A percentile compares a stretch with the other conserved stretches of the same genome.
phyloP scores from a whole-genome alignment of 2,888 invertebrate genomes.

The Coelinius sp. region DNA sequence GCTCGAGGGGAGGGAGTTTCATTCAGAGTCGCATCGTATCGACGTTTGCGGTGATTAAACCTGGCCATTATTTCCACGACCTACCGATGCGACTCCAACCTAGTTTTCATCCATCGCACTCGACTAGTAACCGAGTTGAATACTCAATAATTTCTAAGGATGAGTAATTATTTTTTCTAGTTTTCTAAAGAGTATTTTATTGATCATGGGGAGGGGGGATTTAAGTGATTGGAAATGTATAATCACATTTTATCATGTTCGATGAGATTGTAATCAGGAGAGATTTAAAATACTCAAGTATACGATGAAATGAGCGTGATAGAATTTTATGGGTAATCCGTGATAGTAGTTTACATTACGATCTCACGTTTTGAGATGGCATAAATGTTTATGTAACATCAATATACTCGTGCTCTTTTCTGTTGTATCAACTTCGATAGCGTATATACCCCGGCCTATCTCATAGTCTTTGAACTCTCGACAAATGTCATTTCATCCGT shows the following conservation, averaged over 20 bases:
- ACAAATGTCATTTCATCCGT: conserved; percentile 1
- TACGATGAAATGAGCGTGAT: conserved; percentile 27
- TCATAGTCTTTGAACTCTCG: conserved; percentile 45
- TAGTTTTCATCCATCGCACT: conserved; percentile 36
- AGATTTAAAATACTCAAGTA: conserved; percentile 1
- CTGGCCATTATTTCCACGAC: conserved; percentile 47
- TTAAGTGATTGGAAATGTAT: too few relatives aligned
- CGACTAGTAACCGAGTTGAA: neutral
- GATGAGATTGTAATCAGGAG: neutral
- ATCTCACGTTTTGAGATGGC: conserved; percentile 27
- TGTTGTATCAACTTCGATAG: conserved; percentile 13
- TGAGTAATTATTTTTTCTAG: neutral
- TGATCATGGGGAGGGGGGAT: too few relatives aligned
- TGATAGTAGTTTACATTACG: conserved; percentile 33
- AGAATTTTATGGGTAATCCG: conserved; percentile 46
- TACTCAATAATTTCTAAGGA: neutral
- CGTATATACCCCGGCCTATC: conserved; percentile 35
- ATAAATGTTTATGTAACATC: conserved; percentile 44
- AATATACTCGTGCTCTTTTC: conserved; percentile 8
- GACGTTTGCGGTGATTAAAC: conserved; percentile 47
- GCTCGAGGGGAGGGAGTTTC: neutral
- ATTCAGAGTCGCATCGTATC: conserved; percentile 40
- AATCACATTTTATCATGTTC: neutral
- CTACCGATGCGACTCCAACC: conserved; percentile 40
- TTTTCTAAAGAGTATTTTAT: neutral